Evolutionary conservation across 2,888 invertebrate species (phyloP).

Genomic region (Ophion obscuratus): DNA sequence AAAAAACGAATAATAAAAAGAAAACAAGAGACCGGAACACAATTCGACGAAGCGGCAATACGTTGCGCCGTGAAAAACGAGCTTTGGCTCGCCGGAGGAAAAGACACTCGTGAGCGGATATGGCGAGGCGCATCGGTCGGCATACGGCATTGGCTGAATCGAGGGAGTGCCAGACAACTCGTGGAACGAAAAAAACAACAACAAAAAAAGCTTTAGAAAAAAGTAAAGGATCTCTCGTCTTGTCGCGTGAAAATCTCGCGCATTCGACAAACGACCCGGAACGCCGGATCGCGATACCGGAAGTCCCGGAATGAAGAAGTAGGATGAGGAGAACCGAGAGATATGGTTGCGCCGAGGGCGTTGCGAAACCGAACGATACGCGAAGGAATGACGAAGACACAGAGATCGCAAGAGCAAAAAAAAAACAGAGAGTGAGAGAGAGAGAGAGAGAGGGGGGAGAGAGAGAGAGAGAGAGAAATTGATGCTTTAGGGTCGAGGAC

Average conservation of each 20-base stretch:
- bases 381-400: conserved; percentile 30
- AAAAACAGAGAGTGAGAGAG: conserved; percentile 7
- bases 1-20: conserved; percentile 10
- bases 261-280: conserved; percentile 66
- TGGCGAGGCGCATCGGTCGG: conserved; percentile 51
- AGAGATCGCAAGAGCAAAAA: conserved; percentile 17
- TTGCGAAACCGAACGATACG: conserved; percentile 58
- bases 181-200: conserved; percentile 41
- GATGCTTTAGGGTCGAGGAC: conserved; percentile 61
- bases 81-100: conserved; percentile 38
- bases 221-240: conserved; percentile 42
- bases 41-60: conserved; percentile 20
- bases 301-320: conserved; percentile 46
- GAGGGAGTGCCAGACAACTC: conserved; percentile 38
- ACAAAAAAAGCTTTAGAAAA: conserved; percentile 21
- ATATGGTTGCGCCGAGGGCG: conserved; percentile 35
- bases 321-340: conserved; percentile 28
- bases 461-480: conserved; percentile 21
- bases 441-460: conserved; percentile 23
- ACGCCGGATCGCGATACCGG: conserved; percentile 65
- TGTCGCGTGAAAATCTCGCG: conserved; percentile 66
- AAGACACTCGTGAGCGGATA: conserved; percentile 30
- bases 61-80: conserved; percentile 44
- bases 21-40: background rate
- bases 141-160: conserved; percentile 53